Conservation (phyloP, 37 sponge, comb jelly and placozoan genomes). For the Geodia barretti region DNA sequence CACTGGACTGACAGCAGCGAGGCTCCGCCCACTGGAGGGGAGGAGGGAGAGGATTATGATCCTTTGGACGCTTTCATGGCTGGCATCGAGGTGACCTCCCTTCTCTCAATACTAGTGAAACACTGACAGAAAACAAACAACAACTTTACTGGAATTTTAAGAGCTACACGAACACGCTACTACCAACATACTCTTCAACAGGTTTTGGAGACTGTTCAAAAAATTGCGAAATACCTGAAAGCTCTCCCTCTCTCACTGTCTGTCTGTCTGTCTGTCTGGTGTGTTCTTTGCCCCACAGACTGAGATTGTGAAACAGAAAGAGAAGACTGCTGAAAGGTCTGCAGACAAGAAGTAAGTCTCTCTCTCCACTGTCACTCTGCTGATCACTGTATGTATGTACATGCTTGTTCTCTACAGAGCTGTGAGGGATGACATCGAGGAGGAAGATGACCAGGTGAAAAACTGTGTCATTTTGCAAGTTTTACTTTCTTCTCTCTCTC, state of each 20-base stretch:
- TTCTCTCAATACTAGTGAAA: not conserved
- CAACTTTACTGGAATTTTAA: not conserved
- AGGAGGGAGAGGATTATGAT: constrained; percentile 74
- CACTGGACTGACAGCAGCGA: not conserved
- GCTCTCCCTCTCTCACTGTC: too few relatives aligned
- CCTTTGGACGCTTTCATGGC: constrained; percentile 99
- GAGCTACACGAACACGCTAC: too few relatives aligned
- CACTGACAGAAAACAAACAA: not conserved
- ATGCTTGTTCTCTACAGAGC: constrained; percentile 38
- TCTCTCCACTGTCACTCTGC: not conserved
- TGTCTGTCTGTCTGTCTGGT: not conserved
- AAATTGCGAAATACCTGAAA: too few relatives aligned
- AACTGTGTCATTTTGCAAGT: not conserved
- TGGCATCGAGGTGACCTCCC: constrained; percentile 70
- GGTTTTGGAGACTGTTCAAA: too few relatives aligned
- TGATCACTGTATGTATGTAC: too few relatives aligned
- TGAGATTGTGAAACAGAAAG: constrained; percentile 34
- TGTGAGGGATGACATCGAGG: constrained; percentile 88
- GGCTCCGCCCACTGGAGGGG: constrained; percentile 2
- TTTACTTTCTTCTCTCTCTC: not conserved
- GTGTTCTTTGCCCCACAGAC: not conserved
- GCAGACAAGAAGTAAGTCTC: not conserved
- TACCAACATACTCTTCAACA: too few relatives aligned
- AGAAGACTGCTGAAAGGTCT: not conserved
- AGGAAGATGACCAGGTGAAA: constrained; percentile 93